Conservation (phyloP, 1,140 invertebrate species). For the Dryas iulia region DNA sequence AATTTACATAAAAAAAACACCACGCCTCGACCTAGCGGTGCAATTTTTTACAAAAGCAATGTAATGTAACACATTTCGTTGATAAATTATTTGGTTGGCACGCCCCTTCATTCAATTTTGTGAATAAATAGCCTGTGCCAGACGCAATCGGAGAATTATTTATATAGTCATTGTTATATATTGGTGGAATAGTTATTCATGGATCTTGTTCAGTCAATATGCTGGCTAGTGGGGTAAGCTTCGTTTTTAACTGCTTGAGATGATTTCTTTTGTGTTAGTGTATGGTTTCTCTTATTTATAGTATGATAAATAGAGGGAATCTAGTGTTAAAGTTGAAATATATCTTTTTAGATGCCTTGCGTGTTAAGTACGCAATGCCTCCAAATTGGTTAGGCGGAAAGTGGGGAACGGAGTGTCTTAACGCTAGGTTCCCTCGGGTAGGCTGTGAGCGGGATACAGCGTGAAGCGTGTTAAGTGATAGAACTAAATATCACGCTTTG, state of each 20-base stretch:
- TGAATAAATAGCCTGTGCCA: constrained; percentile 45
- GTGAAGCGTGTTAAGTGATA: no score
- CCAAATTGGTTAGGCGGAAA: no score
- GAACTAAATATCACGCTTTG: no score
- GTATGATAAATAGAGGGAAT: no score
- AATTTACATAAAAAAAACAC: constrained; percentile 39
- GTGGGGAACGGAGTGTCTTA: no score
- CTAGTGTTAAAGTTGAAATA: no score
- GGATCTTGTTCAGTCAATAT: background rate
- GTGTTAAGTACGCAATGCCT: no score
- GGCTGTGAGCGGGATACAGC: no score
- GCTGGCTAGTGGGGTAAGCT: background rate
- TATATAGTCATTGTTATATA: constrained; percentile 18
- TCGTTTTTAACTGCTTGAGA: background rate
- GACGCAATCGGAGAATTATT: constrained; percentile 38
- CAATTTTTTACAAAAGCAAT: constrained; percentile 42
- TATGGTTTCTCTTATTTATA: no score
- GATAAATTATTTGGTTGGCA: constrained; percentile 49
- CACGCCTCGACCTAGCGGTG: constrained; percentile 28
- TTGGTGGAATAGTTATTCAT: background rate
- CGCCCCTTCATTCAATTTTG: constrained; percentile 45
- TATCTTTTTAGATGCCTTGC: no score
- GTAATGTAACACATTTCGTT: constrained; percentile 48
- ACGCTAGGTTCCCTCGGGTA: no score
- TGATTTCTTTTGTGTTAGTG: background rate